Base-by-base conservation (phyloP, 2,797 vertebrate genomes). In the Rhinatrema bivittatum region DNA sequence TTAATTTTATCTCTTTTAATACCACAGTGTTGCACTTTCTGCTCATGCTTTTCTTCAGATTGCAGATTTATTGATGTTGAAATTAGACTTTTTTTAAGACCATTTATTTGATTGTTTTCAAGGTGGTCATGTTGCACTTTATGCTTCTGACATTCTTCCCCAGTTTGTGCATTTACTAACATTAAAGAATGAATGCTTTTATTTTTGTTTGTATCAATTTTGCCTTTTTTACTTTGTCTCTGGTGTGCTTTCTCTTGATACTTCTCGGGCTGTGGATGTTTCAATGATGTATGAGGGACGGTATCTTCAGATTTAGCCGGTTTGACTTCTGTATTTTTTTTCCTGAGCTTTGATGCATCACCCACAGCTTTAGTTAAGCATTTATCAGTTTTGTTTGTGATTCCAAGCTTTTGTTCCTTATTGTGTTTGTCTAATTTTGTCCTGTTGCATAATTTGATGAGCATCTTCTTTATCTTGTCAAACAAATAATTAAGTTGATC, bases 401-500 rank as follows among this genome's bases (percentile, higher is more conserved):
- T 67, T 33, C 67, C 58, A 7, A 55, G 25, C 7, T 65, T 78
- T 38, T 47, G 40, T 39, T 78, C 61, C 38, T 66, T 57, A 10
- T 30, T 47, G 18, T 70, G 63, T 57, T 41, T 64, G 53, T 50
- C 49, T 28, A 48, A 26, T 19, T 50, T 68, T 50, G 41, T 14
- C 27, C 62, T 59, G 62, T 77, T 82, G 61, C 86, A 88, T 7
- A 82, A 53, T 29, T 70, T 81, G 60, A 75, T 59, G 25, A 96
- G 62, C 2, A 76, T 70, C 16, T 60, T 67, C 41, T 74, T 69
- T 43, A 97, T 71, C 36, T 91, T 93, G 52, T 74, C 82, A 60
- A 99, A 91, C 52, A 98, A 73, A 55, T 84, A 90, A 55, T 99
- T 89, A 32, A 99, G 82, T 44, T 97, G 91, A 10, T 81, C 86